phyloP scores from a whole-genome alignment of 1,140 invertebrate genomes.

The Phortica variegata region DNA sequence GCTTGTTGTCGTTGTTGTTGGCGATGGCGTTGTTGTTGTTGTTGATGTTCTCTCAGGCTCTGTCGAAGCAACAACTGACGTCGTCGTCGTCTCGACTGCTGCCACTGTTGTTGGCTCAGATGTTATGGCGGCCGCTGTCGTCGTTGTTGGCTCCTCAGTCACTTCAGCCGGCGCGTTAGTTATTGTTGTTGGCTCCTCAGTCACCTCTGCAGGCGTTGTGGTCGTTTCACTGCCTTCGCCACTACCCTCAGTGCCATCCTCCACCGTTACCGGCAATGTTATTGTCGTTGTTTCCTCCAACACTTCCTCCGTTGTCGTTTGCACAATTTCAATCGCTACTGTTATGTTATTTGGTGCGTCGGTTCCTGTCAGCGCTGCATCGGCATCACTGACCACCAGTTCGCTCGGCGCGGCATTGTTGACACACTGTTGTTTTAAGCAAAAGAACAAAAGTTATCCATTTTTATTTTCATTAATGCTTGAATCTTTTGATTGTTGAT shows the following conservation, averaged over 20 bases:
- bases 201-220: background rate
- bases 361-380: constrained; percentile 10
- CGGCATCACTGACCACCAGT: constrained; percentile 30
- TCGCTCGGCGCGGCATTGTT: too few species aligned
- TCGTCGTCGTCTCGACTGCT: constrained; percentile 1
- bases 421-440: too few species aligned
- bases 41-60: constrained; percentile 8
- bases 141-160: constrained; percentile 5
- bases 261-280: too few species aligned
- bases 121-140: constrained; percentile 31
- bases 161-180: background rate
- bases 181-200: background rate
- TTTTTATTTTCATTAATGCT: too few species aligned
- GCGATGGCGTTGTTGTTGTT: constrained; percentile 1
- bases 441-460: too few species aligned
- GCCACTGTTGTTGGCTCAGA: constrained; percentile 1
- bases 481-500: too few species aligned
- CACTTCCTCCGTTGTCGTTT: background rate
- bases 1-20: too few species aligned
- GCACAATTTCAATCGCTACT: background rate
- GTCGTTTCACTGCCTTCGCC: background rate
- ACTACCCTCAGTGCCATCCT: background rate
- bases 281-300: too few species aligned
- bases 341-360: constrained; percentile 12
- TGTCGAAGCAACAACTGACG: constrained; percentile 2